Conservation (phyloP, 2,888 invertebrate genomes). For the Drosophila rubida region DNA sequence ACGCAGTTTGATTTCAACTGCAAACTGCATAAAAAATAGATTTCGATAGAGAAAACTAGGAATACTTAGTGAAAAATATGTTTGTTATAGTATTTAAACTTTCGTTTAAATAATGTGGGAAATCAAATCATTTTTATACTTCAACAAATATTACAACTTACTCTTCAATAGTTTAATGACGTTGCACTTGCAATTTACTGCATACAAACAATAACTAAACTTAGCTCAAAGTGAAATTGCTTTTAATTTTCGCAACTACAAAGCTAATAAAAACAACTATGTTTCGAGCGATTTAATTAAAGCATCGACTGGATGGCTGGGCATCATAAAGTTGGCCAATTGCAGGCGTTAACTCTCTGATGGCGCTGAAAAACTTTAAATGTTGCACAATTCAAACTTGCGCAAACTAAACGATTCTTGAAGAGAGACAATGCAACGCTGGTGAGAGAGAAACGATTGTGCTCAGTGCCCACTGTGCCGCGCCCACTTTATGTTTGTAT, state of each 20-base stretch:
- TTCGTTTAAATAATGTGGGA: too few species aligned
- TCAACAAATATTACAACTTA: too few species aligned
- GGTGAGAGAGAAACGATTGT: constrained; percentile 34
- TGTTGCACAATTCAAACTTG: constrained; percentile 53
- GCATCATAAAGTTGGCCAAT: constrained; percentile 32
- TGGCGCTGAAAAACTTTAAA: constrained; percentile 48
- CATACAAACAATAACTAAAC: too few species aligned
- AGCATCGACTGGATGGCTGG: constrained; percentile 14
- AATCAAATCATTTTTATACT: too few species aligned
- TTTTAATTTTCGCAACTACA: background rate
- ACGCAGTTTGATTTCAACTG: too few species aligned
- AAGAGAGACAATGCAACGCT: constrained; percentile 14
- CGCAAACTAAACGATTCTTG: constrained; percentile 9
- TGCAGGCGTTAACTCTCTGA: constrained; percentile 14
- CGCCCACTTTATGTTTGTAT: constrained; percentile 36
- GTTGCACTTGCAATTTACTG: too few species aligned
- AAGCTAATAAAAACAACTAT: background rate
- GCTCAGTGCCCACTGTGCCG: constrained; percentile 37
- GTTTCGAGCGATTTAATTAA: constrained; percentile 47
- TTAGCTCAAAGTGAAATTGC: too few species aligned
- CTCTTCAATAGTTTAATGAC: too few species aligned
- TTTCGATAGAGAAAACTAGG: too few species aligned
- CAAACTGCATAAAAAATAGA: background rate
- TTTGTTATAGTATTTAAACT: too few species aligned
- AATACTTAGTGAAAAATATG: too few species aligned